Percentiles rank a stretch among this genome's conserved stretches.
These are phyloP conservation scores for Vombatus ursinus DNA, from an alignment of 2,113 vertebrate species.

Conservation along the genomic window DNA sequence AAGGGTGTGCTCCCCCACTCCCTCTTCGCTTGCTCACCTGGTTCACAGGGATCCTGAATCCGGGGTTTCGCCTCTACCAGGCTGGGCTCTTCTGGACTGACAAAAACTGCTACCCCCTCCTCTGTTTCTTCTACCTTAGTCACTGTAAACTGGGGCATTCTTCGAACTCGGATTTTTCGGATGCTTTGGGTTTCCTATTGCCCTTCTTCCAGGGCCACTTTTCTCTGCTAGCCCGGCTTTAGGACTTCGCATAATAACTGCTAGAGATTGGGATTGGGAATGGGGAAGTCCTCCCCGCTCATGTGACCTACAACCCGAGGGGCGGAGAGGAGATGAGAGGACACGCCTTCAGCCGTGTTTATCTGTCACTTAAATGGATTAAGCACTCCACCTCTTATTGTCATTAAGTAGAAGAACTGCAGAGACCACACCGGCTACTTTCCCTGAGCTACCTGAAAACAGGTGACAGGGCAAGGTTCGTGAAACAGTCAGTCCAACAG, in stretches of 20 bases:
- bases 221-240: background rate
- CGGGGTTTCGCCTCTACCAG: conserved; percentile 36
- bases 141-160: conserved; percentile 83
- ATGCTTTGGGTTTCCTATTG: conserved; percentile 20
- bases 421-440: background rate
- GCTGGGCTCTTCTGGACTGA: conserved; percentile 16
- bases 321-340: conserved; percentile 45
- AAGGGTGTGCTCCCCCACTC: background rate
- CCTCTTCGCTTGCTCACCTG: conserved; percentile 25
- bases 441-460: background rate
- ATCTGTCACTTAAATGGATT: conserved; percentile 66
- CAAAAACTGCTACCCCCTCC: conserved; percentile 36
- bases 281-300: conserved; percentile 68
- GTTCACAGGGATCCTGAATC: conserved; percentile 58
- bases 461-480: background rate
- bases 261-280: conserved; percentile 44
- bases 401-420: conserved; percentile 48
- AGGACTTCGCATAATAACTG: conserved; percentile 25
- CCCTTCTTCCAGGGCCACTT: background rate
- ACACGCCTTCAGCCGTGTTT: conserved; percentile 72
- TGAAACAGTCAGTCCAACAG: background rate
- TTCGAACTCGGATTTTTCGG: background rate
- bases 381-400: conserved; percentile 57
- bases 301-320: conserved; percentile 70
- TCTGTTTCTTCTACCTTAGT: conserved; percentile 81